Percentiles rank a stretch among this genome's conserved stretches.
These are phyloP conservation scores for Drosophila kambysellisi DNA, from an alignment of 2,888 invertebrate genomes.

Conservation along the genomic window DNA sequence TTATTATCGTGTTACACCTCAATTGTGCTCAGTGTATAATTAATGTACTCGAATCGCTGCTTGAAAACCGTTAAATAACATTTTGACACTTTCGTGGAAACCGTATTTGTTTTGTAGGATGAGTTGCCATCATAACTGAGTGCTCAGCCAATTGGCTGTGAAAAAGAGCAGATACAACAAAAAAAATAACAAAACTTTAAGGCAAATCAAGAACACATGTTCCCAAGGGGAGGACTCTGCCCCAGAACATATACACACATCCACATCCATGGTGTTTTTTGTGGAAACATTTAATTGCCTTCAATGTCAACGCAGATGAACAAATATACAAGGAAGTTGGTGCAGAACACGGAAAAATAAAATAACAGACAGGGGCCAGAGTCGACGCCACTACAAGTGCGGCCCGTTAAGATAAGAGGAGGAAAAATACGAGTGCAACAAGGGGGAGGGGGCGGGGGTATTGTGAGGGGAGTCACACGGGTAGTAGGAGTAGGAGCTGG, in stretches of 20 bases:
- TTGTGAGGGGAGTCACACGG: not conserved
- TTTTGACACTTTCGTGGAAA: conserved; percentile 65
- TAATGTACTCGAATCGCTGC: conserved; percentile 9
- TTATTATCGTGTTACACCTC: not conserved
- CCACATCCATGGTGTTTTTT: conserved; percentile 23
- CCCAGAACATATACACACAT: conserved; percentile 15
- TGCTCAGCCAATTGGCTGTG: conserved; percentile 73
- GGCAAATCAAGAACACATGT: conserved; percentile 79
- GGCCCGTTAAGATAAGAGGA: conserved; percentile 50
- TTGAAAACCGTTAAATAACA: conserved; percentile 53
- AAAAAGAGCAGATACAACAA: conserved; percentile 38
- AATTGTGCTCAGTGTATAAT: conserved; percentile 19
- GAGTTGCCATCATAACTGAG: conserved; percentile 68
- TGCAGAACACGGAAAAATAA: conserved; percentile 29
- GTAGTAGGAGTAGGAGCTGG: not conserved
- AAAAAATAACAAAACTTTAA: conserved; percentile 36
- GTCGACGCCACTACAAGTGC: conserved; percentile 62
- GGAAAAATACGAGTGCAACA: conserved; percentile 14
- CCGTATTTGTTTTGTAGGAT: conserved; percentile 6
- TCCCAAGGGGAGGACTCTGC: conserved; percentile 12
- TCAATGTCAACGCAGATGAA: conserved; percentile 77
- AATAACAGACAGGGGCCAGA: conserved; percentile 17
- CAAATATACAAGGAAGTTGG: conserved; percentile 57
- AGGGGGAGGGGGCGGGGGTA: not conserved
- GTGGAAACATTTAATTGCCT: conserved; percentile 74